Base-by-base conservation (phyloP, 2,113 vertebrate species). In the Ivindomyrus marchei region DNA sequence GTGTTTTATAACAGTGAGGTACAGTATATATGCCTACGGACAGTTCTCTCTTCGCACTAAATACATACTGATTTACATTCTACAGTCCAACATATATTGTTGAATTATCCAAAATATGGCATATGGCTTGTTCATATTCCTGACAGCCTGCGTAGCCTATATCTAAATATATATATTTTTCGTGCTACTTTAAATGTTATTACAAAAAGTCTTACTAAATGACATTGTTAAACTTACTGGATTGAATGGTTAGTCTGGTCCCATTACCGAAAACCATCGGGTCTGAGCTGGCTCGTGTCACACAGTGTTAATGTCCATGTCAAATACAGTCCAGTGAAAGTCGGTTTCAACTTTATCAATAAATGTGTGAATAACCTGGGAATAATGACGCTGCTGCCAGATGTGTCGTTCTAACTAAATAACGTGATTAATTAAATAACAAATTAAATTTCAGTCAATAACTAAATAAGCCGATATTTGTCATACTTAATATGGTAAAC, bases 401-500 rank as follows among this genome's bases (percentile, higher is more conserved):
- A 36, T 0, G 13, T 13, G 31, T 42, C 53, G 53, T 58, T 58
- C 0, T 58, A 24, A 24, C 56, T n/a, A 62, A 62, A n/a, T 27
- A 27, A n/a, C 24, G 24, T 62, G 8, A 62, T 62, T 62, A 46
- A 88, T 90, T 24, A 36, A 39, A 36, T 6, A 36, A 36, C 31
- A 3, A 39, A 39, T 31, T 39, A 39, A 11, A 39, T 74, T 74
- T 74, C 27, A 36, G 2, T 58, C 56, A 24, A 8, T 58, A 58
- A 10, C 8, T 36, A 15, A 77, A 39, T 6, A 77, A 5, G 4
- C 4, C 10, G 19, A 47, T 21, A 84, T 47, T 31, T 9, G 6
- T 6, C 42, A 11, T 47, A 84, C 93, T 92, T 90, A 91, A 91
- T 42, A 87, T 58, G 84, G 89, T 92, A 50, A 19, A 93, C 89